Percentiles rank a stretch among this genome's conserved stretches.
Conservation (phyloP, 2,113 vertebrate species). For the Anolis sagrei region DNA sequence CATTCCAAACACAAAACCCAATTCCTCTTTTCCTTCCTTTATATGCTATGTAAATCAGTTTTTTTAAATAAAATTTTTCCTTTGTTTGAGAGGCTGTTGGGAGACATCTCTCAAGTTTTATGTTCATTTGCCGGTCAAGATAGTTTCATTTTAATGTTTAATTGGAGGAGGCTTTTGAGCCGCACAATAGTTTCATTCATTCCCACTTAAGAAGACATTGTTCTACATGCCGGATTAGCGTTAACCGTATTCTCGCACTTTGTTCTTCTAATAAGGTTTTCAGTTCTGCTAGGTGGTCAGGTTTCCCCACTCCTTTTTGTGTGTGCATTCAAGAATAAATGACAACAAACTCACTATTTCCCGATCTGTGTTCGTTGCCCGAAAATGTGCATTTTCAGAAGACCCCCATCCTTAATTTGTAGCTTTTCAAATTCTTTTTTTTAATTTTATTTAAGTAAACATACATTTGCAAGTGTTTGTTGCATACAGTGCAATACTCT, state of each 20-base stretch:
- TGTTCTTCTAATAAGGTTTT: slow-evolving; percentile 72
- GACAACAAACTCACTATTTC: neutral
- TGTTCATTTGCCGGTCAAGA: slow-evolving; percentile 50
- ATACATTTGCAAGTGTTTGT: no score
- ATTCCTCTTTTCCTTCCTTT: slow-evolving; percentile 3
- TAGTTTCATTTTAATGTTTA: slow-evolving; percentile 54
- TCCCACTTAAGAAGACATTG: slow-evolving; percentile 66
- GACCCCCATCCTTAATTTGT: slow-evolving; percentile 52
- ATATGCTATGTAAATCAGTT: slow-evolving; percentile 34
- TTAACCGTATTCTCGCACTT: slow-evolving; percentile 67
- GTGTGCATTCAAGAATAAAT: neutral
- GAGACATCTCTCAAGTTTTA: slow-evolving; percentile 59
- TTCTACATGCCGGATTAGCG: slow-evolving; percentile 65
- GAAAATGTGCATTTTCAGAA: slow-evolving; percentile 44
- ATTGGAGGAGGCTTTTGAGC: slow-evolving; percentile 24
- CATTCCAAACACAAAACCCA: neutral
- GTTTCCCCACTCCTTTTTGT: neutral
- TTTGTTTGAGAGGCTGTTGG: slow-evolving; percentile 43
- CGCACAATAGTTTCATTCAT: slow-evolving; percentile 57
- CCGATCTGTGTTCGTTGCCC: neutral
- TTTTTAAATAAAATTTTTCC: slow-evolving; percentile 30
- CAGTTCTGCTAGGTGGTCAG: slow-evolving; percentile 71
- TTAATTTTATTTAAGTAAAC: no score
- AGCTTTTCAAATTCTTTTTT: slow-evolving; percentile 62
- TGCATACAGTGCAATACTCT: no score